Evolutionary conservation across 92 coral and sea anemone genomes (phyloP).

Genomic region (Actinostola sp.): DNA sequence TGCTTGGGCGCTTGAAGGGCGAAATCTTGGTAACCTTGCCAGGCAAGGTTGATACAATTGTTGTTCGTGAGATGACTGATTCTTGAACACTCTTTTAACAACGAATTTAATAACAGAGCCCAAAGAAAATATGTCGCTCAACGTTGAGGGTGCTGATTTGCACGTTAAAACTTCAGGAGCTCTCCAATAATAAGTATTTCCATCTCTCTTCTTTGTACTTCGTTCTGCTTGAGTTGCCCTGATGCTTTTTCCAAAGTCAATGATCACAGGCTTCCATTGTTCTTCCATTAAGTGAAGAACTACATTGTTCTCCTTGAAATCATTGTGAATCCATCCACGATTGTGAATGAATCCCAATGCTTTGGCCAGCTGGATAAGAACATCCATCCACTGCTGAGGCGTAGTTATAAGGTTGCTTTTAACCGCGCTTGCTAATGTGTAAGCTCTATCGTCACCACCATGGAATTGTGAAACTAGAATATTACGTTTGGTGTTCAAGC

Average conservation of each 20-base stretch:
- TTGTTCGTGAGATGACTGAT: neutral
- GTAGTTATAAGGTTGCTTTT: neutral
- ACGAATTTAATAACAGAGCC: neutral
- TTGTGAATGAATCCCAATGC: neutral
- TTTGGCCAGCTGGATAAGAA: neutral
- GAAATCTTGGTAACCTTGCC: neutral
- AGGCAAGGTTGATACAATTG: neutral
- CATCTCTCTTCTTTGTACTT: neutral
- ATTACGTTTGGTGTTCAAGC: neutral
- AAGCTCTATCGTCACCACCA: constrained; percentile 6
- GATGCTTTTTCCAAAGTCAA: neutral
- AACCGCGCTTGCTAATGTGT: neutral
- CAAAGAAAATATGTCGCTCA: constrained; percentile 3
- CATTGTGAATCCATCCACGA: neutral
- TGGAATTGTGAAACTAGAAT: constrained; percentile 1
- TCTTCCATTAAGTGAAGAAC: neutral
- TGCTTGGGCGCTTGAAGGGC: neutral
- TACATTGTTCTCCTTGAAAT: neutral
- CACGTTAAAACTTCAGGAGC: neutral
- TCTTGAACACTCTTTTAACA: neutral
- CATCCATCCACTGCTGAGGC: neutral
- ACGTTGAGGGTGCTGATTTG: neutral
- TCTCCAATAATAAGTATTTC: neutral
- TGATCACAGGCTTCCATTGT: neutral
- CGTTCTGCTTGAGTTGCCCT: neutral